Conservation (phyloP, 2,888 invertebrate species). For the Pollenia amentaria region DNA sequence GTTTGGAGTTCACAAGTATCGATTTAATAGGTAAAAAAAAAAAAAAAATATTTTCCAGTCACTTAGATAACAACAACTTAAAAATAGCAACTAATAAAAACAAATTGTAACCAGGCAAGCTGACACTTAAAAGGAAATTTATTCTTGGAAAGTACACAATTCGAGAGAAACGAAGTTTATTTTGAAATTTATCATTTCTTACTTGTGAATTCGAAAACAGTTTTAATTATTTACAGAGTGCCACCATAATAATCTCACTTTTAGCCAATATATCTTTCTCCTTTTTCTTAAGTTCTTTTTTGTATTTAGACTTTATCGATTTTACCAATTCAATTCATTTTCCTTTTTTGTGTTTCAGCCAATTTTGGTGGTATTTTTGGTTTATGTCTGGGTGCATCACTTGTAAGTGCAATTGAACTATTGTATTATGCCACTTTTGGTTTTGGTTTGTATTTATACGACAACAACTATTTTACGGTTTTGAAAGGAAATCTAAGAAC, state of each 20-base stretch:
- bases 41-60: constrained; percentile 28
- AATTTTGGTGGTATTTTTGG: constrained; percentile 85
- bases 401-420: constrained; percentile 84
- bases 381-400: constrained; percentile 85
- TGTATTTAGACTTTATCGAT: not conserved
- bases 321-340: not conserved
- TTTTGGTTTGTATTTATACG: constrained; percentile 79
- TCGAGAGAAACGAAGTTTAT: no score
- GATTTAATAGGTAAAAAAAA: constrained; percentile 83
- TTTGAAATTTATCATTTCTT: no score
- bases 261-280: not conserved
- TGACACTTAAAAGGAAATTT: no score
- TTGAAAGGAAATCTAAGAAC: constrained; percentile 59
- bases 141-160: no score
- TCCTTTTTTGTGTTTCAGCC: constrained; percentile 79
- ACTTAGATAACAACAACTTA: not conserved
- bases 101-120: not conserved
- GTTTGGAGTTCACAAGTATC: constrained; percentile 84
- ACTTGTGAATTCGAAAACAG: no score
- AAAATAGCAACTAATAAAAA: not conserved
- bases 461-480: constrained; percentile 77
- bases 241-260: no score
- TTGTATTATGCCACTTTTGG: constrained; percentile 84
- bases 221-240: no score
- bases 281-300: not conserved